Percentiles rank a stretch among this genome's conserved stretches.
phyloP scores from a whole-genome alignment of 2,888 invertebrate species.

The Perizoma flavofasciatum region DNA sequence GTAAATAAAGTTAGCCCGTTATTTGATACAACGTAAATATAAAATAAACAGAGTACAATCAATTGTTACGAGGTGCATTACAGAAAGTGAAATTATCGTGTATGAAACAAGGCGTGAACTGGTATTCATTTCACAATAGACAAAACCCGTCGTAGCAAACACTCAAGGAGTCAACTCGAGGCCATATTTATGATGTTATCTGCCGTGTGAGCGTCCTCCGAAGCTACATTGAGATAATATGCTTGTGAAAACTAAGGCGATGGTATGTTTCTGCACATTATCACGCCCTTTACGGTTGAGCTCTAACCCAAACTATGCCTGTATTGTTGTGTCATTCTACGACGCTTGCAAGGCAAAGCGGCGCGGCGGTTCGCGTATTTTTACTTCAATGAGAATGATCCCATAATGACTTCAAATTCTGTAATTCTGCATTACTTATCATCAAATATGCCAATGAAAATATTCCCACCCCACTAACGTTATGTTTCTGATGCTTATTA shows the following conservation, averaged over 20 bases:
- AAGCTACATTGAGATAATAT: conserved; percentile 75
- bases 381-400: conserved; percentile 38
- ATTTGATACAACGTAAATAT: conserved; percentile 57
- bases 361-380: conserved; percentile 69
- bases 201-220: conserved; percentile 80
- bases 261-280: conserved; percentile 66
- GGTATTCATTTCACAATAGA: conserved; percentile 79
- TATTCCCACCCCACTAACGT: conserved; percentile 3
- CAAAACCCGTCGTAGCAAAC: conserved; percentile 82
- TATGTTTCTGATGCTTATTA: conserved; percentile 19
- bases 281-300: conserved; percentile 31
- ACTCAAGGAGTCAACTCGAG: conserved; percentile 80
- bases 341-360: conserved; percentile 76
- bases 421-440: conserved; percentile 13
- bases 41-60: conserved; percentile 51
- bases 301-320: conserved; percentile 27
- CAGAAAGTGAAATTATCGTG: conserved; percentile 61
- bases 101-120: conserved; percentile 60
- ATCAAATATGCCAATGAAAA: conserved; percentile 2
- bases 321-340: conserved; percentile 57
- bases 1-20: conserved; percentile 78
- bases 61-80: conserved; percentile 57
- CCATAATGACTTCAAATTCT: conserved; percentile 23
- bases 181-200: conserved; percentile 88
- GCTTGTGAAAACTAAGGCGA: conserved; percentile 69